A percentile compares a stretch with the other conserved stretches of the same genome.
These are phyloP conservation scores for Neotragus moschatus DNA, from an alignment of 2,113 vertebrate genomes.

Conservation along the genomic window DNA sequence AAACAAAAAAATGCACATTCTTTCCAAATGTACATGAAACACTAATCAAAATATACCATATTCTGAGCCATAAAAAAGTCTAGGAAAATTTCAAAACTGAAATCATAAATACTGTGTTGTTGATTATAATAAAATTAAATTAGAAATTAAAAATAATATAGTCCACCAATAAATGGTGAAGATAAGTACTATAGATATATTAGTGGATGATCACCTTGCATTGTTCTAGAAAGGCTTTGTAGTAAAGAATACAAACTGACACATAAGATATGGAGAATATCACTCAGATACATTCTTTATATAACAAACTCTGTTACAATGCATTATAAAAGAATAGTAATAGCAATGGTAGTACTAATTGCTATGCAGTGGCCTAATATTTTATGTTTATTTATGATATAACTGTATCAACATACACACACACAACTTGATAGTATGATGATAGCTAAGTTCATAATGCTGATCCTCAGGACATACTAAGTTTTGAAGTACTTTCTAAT, in stretches of 20 bases:
- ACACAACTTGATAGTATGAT: background rate
- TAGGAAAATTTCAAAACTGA: background rate
- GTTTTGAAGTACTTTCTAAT: background rate
- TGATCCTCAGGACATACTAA: background rate
- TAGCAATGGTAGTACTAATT: background rate
- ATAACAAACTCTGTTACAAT: background rate
- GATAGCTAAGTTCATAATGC: background rate
- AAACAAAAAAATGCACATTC: background rate
- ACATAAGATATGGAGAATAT: background rate
- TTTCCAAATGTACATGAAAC: background rate
- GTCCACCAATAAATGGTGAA: background rate
- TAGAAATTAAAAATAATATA: background rate
- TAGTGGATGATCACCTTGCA: background rate
- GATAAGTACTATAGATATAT: background rate
- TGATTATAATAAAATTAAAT: background rate
- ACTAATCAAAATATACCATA: background rate
- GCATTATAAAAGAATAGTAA: background rate
- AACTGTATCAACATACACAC: background rate
- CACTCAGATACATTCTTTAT: background rate
- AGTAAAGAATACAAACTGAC: background rate
- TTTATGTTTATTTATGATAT: background rate
- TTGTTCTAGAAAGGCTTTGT: background rate
- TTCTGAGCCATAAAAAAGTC: background rate
- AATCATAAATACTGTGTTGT: background rate
- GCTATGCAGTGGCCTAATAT: background rate